These are phyloP conservation scores for Catostylus mosaicus DNA, from an alignment of 30 jellyfish, hydroid and myxozoan genomes.

Conservation along the genomic window DNA sequence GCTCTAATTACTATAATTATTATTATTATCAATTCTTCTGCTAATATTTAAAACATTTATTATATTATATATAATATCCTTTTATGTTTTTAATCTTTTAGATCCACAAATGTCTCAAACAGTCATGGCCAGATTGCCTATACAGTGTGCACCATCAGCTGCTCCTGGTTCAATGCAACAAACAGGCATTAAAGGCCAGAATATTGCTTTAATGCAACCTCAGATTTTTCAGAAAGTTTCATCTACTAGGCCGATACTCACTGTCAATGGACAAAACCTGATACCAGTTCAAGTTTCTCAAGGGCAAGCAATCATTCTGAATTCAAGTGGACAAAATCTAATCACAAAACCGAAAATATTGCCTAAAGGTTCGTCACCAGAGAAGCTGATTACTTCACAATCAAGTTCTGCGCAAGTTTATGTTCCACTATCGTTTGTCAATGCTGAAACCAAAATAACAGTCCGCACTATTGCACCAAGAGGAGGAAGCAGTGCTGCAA, in stretches of 20 bases:
- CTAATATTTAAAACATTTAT: too few relatives aligned
- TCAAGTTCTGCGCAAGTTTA: constrained; percentile 26
- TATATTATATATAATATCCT: neutral
- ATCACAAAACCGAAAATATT: constrained; percentile 23
- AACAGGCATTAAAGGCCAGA: constrained; percentile 22
- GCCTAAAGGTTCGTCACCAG: constrained; percentile 71
- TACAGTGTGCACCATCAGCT: constrained; percentile 29
- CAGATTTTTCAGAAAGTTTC: constrained; percentile 35
- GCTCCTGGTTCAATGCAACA: constrained; percentile 15
- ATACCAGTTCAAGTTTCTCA: constrained; percentile 61
- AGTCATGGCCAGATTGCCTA: constrained; percentile 30
- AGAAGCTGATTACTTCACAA: constrained; percentile 23
- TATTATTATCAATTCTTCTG: too few relatives aligned
- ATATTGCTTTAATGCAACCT: constrained; percentile 32
- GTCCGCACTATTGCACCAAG: constrained; percentile 77
- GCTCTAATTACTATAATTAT: too few relatives aligned
- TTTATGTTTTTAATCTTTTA: neutral
- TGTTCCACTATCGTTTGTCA: constrained; percentile 53
- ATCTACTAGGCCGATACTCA: constrained; percentile 20
- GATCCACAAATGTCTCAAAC: constrained; percentile 62
- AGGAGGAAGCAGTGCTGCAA: neutral
- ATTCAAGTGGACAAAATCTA: constrained; percentile 21
- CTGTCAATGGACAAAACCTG: constrained; percentile 44
- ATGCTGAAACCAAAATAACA: constrained; percentile 26
- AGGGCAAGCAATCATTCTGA: constrained; percentile 45